Evolutionary conservation across 2,888 invertebrate genomes (phyloP).

Genomic region (Orthosia gracilis): DNA sequence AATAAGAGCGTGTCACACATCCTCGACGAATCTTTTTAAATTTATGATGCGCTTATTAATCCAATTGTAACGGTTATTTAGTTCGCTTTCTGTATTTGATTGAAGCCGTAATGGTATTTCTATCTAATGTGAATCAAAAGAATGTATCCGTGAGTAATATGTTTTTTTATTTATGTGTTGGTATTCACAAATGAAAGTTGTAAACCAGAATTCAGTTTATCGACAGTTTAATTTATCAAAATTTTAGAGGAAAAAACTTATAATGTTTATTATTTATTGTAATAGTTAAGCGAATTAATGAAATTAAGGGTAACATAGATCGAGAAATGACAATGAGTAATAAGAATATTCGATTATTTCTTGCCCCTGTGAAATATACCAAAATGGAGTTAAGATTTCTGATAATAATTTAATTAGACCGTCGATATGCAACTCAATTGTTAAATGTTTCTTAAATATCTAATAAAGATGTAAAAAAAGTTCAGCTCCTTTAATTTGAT

Average conservation of each 20-base stretch:
- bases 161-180: background rate
- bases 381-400: no score
- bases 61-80: slow-evolving; percentile 72
- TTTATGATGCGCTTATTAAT: slow-evolving; percentile 75
- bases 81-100: slow-evolving; percentile 62
- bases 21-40: slow-evolving; percentile 72
- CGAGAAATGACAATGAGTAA: no score
- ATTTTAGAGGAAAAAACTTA: no score
- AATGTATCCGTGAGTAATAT: slow-evolving; percentile 13
- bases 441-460: slow-evolving; percentile 17
- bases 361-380: no score
- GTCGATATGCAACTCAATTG: slow-evolving; percentile 1
- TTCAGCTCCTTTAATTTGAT: slow-evolving; percentile 64
- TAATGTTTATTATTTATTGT: no score
- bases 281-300: no score
- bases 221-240: no score
- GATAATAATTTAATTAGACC: no score
- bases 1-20: slow-evolving; percentile 78
- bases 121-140: slow-evolving; percentile 20
- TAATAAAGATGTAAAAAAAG: slow-evolving; percentile 30
- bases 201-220: background rate
- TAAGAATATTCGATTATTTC: no score
- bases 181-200: background rate
- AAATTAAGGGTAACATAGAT: no score
- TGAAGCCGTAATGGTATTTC: slow-evolving; percentile 47